phyloP scores from a whole-genome alignment of 2,888 invertebrate genomes.

The Syrista parreyssii region DNA sequence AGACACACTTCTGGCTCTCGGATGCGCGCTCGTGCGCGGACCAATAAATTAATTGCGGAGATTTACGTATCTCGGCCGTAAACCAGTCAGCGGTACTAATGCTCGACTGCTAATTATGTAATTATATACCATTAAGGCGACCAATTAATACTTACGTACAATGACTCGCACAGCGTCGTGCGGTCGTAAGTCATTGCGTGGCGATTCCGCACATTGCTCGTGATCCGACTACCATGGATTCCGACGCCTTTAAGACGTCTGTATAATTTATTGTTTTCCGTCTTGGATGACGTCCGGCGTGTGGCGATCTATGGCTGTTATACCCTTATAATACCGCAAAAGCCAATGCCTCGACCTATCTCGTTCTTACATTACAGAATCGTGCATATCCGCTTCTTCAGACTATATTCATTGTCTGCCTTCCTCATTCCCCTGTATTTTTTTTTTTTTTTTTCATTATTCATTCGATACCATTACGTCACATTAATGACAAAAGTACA shows the following conservation, averaged over 20 bases:
- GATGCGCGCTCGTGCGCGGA: slow-evolving; percentile 26
- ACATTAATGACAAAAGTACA: not conserved
- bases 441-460: too few species aligned
- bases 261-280: slow-evolving; percentile 59
- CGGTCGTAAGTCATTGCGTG: slow-evolving; percentile 34
- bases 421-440: not conserved
- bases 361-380: not conserved
- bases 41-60: slow-evolving; percentile 63
- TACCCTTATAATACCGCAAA: not conserved
- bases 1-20: not conserved
- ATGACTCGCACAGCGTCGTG: slow-evolving; percentile 26
- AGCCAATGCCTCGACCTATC: not conserved
- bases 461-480: too few species aligned
- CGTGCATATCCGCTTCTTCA: not conserved
- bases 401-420: not conserved
- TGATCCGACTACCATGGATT: not conserved
- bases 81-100: slow-evolving; percentile 61
- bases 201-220: slow-evolving; percentile 23
- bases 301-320: slow-evolving; percentile 33
- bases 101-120: slow-evolving; percentile 59
- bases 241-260: slow-evolving; percentile 18
- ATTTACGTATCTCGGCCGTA: slow-evolving; percentile 63
- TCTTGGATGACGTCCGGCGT: slow-evolving; percentile 54
- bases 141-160: slow-evolving; percentile 23
- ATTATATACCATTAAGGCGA: slow-evolving; percentile 57